These are phyloP conservation scores for Nasonia giraulti DNA, from an alignment of 1,140 invertebrate genomes.

Conservation along the genomic window DNA sequence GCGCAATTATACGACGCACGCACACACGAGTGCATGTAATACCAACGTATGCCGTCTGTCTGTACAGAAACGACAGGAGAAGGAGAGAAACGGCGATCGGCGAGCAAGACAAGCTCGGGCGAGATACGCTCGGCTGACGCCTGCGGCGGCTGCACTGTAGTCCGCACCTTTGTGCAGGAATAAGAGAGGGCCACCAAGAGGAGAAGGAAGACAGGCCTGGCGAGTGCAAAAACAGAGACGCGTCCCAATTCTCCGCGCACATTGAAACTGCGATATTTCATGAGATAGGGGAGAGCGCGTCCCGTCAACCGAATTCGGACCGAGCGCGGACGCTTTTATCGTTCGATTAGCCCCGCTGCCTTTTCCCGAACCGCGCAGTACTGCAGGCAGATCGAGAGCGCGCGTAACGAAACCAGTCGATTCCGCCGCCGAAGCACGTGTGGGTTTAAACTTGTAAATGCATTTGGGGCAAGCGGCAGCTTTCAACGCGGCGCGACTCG, in stretches of 20 bases:
- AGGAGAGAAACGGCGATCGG: constrained; percentile 32
- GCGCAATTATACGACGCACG: constrained; percentile 23
- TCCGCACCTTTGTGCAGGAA: constrained; percentile 33
- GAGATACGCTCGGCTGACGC: constrained; percentile 59
- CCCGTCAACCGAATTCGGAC: no score
- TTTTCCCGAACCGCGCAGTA: no score
- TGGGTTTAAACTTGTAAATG: not conserved
- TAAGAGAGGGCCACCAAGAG: not conserved
- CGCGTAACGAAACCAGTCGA: no score
- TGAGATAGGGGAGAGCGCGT: no score
- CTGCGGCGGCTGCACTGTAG: constrained; percentile 37
- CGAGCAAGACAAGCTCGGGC: constrained; percentile 47
- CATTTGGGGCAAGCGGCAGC: not conserved
- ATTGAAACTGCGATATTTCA: no score
- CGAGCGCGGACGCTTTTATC: not conserved
- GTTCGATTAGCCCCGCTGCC: no score
- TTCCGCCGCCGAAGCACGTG: not conserved
- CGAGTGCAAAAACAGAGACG: not conserved
- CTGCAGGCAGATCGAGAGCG: no score
- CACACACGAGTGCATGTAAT: not conserved
- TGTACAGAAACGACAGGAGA: not conserved
- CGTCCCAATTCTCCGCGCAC: no score
- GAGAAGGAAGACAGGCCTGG: not conserved
- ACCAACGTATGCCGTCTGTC: no score
- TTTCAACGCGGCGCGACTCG: not conserved